Base-by-base conservation (phyloP, 2,888 invertebrate genomes). In the Eubasilissa splendida region DNA sequence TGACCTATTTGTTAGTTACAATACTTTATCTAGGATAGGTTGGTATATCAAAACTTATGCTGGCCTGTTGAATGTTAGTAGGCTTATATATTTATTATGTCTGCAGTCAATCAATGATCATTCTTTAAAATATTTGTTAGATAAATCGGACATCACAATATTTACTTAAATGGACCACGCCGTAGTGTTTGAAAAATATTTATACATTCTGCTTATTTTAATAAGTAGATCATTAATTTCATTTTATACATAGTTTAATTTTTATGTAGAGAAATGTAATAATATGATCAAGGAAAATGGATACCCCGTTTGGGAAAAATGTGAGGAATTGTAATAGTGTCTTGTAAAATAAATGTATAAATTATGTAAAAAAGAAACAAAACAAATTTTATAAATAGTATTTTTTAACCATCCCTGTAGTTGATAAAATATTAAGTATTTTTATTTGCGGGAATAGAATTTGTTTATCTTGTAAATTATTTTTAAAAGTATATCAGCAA, bases 371-470 rank as follows among this genome's bases (percentile, higher is more conserved):
- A 52, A 68, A 68, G 14, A 42, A 42, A 68, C 33, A 68, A 68
- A 68, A 68, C 68, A 68, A 50, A 68, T 68, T 68, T 68, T 68
- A 50, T 52, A 68, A 68, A 33, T 50, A 14, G n/a, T 68, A 68
- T 68, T 68, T 68, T 68, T 68, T 68, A 68, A 68, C 68, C 68
- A 68, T 68, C 68, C 42, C 68, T 68, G 68, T 68, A 68, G 52
- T 68, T 31, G 42, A 63, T 63, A 63, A 63, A 63, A 31, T 63
- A 12, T 63, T 31, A 33, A 33, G 31, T 63, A 33, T 63, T 63
- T 63, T 63, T 33, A 63, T 63, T 63, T 63, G 63, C 63, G 63
- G 42, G 63, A 63, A 63, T 63, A 63, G 63, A 63, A 33, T 63
- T 63, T 63, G 33, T 31, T 63, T 31, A 63, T 63, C 63, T 8